Percentiles rank a stretch among this genome's conserved stretches.
These are phyloP conservation scores for Megatriorchis doriae DNA, from an alignment of 2,113 vertebrate genomes.

Conservation along the genomic window DNA sequence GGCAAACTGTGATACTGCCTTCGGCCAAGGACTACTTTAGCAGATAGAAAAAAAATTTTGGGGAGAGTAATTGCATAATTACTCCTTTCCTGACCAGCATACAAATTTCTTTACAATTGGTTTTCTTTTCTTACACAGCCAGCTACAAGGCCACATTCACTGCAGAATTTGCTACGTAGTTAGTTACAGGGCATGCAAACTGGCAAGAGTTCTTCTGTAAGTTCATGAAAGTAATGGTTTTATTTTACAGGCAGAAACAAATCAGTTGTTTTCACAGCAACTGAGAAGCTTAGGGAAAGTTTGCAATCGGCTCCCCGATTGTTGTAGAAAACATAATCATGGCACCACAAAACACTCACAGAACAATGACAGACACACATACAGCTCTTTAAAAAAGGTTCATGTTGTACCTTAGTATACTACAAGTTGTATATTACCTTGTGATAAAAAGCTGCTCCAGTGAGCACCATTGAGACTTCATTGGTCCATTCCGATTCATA, in stretches of 20 bases:
- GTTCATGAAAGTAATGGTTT: neutral
- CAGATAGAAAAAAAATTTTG: neutral
- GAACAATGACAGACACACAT: neutral
- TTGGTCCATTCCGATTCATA: constrained; percentile 99
- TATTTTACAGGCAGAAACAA: neutral
- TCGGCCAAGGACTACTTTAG: neutral
- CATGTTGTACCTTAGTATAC: neutral
- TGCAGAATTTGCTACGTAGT: neutral
- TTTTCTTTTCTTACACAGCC: neutral
- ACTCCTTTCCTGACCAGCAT: neutral
- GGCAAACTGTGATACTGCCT: neutral
- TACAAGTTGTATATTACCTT: constrained; percentile 74
- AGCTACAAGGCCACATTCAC: neutral
- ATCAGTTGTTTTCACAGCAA: neutral
- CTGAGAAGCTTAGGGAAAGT: neutral
- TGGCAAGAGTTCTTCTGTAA: neutral
- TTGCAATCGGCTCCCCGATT: neutral
- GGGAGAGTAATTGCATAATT: neutral
- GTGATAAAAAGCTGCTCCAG: constrained; percentile 96
- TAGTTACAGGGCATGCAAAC: neutral
- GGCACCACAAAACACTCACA: neutral
- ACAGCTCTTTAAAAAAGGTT: neutral
- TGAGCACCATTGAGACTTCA: constrained; percentile 98
- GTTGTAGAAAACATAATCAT: neutral
- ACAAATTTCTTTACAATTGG: neutral